phyloP scores from a whole-genome alignment of 1,140 invertebrate species.

The Oedothorax gibbosus region DNA sequence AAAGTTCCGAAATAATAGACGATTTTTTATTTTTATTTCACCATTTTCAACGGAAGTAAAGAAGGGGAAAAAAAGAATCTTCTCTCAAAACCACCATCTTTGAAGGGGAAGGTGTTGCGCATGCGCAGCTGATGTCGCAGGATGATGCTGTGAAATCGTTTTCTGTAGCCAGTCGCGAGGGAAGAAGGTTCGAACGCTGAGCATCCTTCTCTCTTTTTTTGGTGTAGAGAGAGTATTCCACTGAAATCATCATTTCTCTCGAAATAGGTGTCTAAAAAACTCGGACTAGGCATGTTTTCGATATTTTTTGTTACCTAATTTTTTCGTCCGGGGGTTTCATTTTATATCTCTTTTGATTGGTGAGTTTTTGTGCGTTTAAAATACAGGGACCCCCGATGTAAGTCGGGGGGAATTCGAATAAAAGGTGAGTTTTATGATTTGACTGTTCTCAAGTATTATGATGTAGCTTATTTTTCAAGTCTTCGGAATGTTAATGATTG shows the following conservation, averaged over 20 bases:
- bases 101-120: constrained; percentile 38
- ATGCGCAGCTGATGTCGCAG: constrained; percentile 51
- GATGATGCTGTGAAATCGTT: constrained; percentile 42
- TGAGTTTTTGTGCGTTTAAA: too few species aligned
- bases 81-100: constrained; percentile 47
- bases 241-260: constrained; percentile 32
- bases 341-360: too few species aligned
- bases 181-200: not conserved
- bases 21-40: not conserved
- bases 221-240: not conserved
- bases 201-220: constrained; percentile 11
- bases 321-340: not conserved
- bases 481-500: too few species aligned
- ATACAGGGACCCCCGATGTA: too few species aligned
- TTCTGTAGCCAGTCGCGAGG: constrained; percentile 27
- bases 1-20: not conserved
- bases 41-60: not conserved
- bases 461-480: too few species aligned
- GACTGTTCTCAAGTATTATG: too few species aligned
- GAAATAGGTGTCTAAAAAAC: constrained; percentile 42
- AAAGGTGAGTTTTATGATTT: too few species aligned
- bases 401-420: too few species aligned
- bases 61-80: constrained; percentile 24
- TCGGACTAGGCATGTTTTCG: constrained; percentile 56
- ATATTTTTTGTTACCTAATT: constrained; percentile 53